These are phyloP conservation scores for Leucophenga montana DNA, from an alignment of 2,888 invertebrate genomes.

Conservation along the genomic window DNA sequence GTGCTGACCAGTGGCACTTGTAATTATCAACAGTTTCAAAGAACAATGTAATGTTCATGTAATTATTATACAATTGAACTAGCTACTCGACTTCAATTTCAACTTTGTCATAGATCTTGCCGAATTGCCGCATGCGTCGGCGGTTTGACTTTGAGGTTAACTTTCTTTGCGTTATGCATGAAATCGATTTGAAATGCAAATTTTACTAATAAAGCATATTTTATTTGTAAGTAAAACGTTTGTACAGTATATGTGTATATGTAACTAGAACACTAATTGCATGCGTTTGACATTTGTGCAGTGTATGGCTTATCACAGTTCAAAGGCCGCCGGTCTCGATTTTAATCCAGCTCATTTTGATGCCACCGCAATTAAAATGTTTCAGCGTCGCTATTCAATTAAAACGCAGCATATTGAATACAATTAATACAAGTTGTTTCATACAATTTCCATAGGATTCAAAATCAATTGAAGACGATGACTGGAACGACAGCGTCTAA, in stretches of 20 bases:
- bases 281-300: too few relatives aligned
- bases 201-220: conserved; percentile 23
- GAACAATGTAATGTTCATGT: conserved; percentile 1
- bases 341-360: conserved; percentile 4
- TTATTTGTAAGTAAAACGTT: too few relatives aligned
- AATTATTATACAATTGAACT: conserved; percentile 51
- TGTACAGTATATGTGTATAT: too few relatives aligned
- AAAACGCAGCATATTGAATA: not conserved
- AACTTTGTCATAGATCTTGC: not conserved
- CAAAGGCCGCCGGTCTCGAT: conserved; percentile 14
- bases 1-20: conserved; percentile 37
- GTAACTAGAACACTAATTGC: too few relatives aligned
- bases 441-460: not conserved
- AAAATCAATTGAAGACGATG: not conserved
- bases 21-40: conserved; percentile 37
- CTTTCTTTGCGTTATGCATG: conserved; percentile 16
- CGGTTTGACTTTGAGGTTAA: conserved; percentile 50
- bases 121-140: conserved; percentile 4
- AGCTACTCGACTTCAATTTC: conserved; percentile 51
- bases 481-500: not conserved
- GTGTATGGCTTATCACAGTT: not conserved
- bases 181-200: conserved; percentile 56
- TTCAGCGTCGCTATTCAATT: conserved; percentile 44
- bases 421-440: conserved; percentile 27
- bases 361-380: conserved; percentile 60